Base-by-base conservation (phyloP, 1,140 invertebrate species). In the Bicyclus anynana region DNA sequence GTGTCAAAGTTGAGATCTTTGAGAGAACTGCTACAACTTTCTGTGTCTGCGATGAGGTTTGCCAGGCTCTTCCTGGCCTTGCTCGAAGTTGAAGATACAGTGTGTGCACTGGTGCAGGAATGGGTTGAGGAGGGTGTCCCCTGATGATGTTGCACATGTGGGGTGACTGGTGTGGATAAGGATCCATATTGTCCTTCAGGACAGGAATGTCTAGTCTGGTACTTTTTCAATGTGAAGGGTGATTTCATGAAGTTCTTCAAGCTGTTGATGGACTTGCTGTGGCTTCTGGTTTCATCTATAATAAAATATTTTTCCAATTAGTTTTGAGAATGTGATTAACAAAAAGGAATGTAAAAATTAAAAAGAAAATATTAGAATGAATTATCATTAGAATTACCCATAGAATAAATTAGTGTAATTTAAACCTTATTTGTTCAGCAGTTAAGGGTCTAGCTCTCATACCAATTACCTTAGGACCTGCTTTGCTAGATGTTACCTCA, bases 21-120 rank as follows among this genome's bases (percentile, higher is more conserved):
- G 9, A 90, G 50, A 16, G 89, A 90, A 55, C 85, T 90, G 63
- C 86, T 90, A 59, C 87, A 89, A 53, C 89, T 90, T 53, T 90
- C 89, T 14, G 85, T 84, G 54, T 89, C 86, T 21, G 83, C 84
- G 46, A 87, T 89, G 16, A 89, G 72, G 49, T 74, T 84, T 10
- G 84, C 81, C 0, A 88, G 65, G 53, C 82, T 85, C 44, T 85
- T 85, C 5, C 85, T 62, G 17, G 84, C 85, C 9, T 72, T 61
- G 64, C 83, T 84, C 42, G 81, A 81, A 21, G 80, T 80, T 13
- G 83, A 88, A 0, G 82, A 84, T 2, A 68, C 79, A 16, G 84
- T 85, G 14, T 82, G 76, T 1, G 67, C 72, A 73, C 85, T 88
- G 13, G 77, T 59, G 64, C 82, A 87, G 0, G 83, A 87, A 35